Evolutionary conservation across 2,888 invertebrate genomes (phyloP), one percentile per base, ranked within the genome.

Genomic region (Hymenopus coronatus): DNA sequence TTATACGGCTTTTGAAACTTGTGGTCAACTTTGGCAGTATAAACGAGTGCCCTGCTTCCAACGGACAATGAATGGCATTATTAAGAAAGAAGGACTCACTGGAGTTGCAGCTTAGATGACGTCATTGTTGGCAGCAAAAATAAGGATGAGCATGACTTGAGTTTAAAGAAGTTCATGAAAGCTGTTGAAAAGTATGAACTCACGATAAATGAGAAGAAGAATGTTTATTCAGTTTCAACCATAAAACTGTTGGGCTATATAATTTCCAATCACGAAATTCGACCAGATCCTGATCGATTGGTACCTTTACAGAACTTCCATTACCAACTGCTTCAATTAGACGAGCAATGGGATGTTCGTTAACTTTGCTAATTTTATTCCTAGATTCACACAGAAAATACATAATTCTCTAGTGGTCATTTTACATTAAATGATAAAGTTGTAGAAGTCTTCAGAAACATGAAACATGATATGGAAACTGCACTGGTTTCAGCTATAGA

Each of bases 21-120:
- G 83, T 88, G 90, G 90, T 14, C 83, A 85, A 3, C 87, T 90
- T 15, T 90, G 85, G 88, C 90, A 91, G 85, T 90, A 89, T 89
- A 83, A 46, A 20, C 83, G 88, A 85, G 90, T 90, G 0, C 28
- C 89, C 9, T 84, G 25, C 40, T 85, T 85, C 46, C 85, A 85
- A 15, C 30, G 20, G 40, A 40, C 6, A 28, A 89, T 90, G n/a
- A n/a, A n/a, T n/a, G n/a, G n/a, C n/a, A 27, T 30, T 85, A 28
- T 28, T 33, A 9, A 27, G 30, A 85, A 12, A n/a, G n/a, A n/a
- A n/a, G n/a, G n/a, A n/a, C n/a, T n/a, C n/a, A n/a, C 54, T 89
- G 90, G 88, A 40, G 85, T 83, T 46, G 88, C 83, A 27, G 82
- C 85, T 27, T 90, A n/a, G 90, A 90, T 25, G 90, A 91, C 83